Percentiles rank a stretch among this genome's conserved stretches.
These are phyloP conservation scores for Sipha maydis DNA, from an alignment of 2,888 invertebrate genomes.

Conservation along the genomic window DNA sequence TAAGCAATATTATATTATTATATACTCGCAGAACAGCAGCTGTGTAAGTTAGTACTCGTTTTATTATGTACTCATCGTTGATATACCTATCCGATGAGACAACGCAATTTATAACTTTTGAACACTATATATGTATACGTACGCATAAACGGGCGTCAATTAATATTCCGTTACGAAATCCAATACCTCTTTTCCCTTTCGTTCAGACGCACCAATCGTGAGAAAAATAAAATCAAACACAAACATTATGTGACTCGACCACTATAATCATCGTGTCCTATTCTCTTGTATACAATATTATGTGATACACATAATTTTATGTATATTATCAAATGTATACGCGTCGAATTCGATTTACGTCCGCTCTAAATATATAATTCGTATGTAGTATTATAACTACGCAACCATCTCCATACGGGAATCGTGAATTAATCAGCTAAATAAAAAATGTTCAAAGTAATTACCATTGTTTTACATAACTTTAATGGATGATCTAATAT, in stretches of 20 bases:
- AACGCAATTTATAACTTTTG: neutral
- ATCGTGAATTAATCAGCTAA: slow-evolving; percentile 14
- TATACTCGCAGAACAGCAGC: no score
- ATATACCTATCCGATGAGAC: neutral
- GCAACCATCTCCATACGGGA: neutral
- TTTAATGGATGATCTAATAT: slow-evolving; percentile 32
- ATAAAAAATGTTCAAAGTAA: neutral
- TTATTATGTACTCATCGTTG: neutral
- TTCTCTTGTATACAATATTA: neutral
- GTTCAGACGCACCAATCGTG: neutral
- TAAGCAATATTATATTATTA: neutral
- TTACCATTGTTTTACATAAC: slow-evolving; percentile 29
- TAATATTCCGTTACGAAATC: neutral
- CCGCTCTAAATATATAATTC: neutral
- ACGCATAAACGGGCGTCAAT: neutral
- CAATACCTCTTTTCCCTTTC: neutral
- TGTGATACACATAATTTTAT: neutral
- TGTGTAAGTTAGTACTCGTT: no score
- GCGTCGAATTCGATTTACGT: neutral
- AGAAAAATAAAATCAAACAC: neutral
- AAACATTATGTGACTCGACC: neutral
- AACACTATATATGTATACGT: neutral
- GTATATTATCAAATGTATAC: neutral
- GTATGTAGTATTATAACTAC: neutral
- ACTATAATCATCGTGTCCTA: neutral